Base-by-base conservation (phyloP, 2,888 invertebrate genomes). In the Tricholauxania praeusta region DNA sequence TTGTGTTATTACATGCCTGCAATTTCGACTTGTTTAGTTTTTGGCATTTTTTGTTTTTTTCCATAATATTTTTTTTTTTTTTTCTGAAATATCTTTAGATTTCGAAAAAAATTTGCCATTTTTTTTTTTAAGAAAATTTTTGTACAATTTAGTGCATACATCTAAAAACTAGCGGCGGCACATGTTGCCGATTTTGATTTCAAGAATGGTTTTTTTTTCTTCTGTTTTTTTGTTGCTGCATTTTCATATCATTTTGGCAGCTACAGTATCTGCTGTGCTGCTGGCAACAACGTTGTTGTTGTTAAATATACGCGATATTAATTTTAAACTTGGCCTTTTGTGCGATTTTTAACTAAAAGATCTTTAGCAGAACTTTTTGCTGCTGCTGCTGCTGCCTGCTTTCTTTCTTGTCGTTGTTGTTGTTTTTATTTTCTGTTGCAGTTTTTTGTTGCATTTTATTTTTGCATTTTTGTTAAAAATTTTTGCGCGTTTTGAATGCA, bases 301-400 rank as follows among this genome's bases (percentile, higher is more conserved):
- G 48, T 47, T 62, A 60, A 19, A 57, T n/a, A 15, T 15, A 51
- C 39, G 51, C 12, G 80, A 81, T 83, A 84, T 85, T 84, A 80
- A 84, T 83, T 83, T 84, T 84, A 85, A 85, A 84, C 85, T 84
- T 84, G 84, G 84, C 84, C 84, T 84, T 82, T 84, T n/a, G 48
- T 55, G 62, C 59, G 55, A 69, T 68, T 67, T 72, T 70, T 70
- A 62, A 52, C 70, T 62, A 51, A 72, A 59, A 72, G 55, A 72
- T 74, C 59, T 72, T 65, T 65, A 47, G 51, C 28, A 51, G 59
- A 52, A 49, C 47, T 57, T 66, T 60, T 49, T 68, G 64, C 17
- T 64, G 51, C 28, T 28, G 28, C 28, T 28, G 28, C 28, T 22
- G 8, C 49, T 64, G 64, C 3, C 51, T 62, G 17, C 17, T 15